phyloP scores from a whole-genome alignment of 2,888 invertebrate genomes.

The Eupithecia subfuscata region DNA sequence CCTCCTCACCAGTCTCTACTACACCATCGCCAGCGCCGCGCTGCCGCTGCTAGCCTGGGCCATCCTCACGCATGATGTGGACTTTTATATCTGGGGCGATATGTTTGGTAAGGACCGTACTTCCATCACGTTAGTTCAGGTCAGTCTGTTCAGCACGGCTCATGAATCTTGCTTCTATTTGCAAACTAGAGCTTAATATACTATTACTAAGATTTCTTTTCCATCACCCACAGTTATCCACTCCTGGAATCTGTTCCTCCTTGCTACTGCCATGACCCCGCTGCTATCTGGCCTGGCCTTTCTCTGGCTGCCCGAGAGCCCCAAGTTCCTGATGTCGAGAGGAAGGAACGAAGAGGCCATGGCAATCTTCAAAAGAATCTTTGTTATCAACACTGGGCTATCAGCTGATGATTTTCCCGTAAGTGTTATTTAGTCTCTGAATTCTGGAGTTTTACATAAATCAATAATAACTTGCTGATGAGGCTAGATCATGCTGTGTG shows the following conservation, averaged over 20 bases:
- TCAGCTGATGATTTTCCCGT: constrained; percentile 87
- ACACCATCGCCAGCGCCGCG: constrained; percentile 85
- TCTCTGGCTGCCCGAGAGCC: constrained; percentile 89
- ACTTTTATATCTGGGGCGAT: constrained; percentile 68
- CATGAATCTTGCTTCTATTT: too few relatives aligned
- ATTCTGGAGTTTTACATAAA: neutral
- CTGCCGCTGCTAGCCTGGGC: constrained; percentile 89
- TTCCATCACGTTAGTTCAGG: too few relatives aligned
- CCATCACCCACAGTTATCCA: constrained; percentile 75
- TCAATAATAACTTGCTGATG: too few relatives aligned
- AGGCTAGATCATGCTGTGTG: too few relatives aligned
- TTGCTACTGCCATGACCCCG: constrained; percentile 86
- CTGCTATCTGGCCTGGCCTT: constrained; percentile 85
- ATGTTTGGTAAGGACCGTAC: constrained; percentile 57
- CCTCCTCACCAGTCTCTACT: constrained; percentile 87
- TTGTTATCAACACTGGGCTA: constrained; percentile 86
- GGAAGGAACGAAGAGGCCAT: constrained; percentile 87
- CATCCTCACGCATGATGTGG: constrained; percentile 86
- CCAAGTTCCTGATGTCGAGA: constrained; percentile 89
- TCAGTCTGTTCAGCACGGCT: too few relatives aligned
- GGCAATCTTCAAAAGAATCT: constrained; percentile 86
- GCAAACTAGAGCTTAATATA: too few relatives aligned
- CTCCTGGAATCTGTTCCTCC: constrained; percentile 86
- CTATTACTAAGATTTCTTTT: neutral
- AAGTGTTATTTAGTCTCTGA: constrained; percentile 49